Evolutionary conservation across 2,888 invertebrate genomes (phyloP), one percentile per base, ranked within the genome.

Genomic region (Scrobipalpa atriplicella): DNA sequence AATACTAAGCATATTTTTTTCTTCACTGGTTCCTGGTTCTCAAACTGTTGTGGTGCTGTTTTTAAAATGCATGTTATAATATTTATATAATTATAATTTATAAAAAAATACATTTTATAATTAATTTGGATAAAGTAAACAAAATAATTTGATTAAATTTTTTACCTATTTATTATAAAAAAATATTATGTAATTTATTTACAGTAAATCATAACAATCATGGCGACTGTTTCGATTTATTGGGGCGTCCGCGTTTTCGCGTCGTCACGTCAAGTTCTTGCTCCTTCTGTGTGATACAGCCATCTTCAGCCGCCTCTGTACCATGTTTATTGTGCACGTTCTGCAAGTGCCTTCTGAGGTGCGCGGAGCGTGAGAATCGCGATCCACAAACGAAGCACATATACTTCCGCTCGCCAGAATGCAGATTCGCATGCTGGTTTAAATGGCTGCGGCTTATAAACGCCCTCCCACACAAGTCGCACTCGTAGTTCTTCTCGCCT

Each of bases 371-470:
- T 0, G 87, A 81, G 21, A 93, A 74, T 2, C 89, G 79, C 16
- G 84, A 65, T 0, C 92, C 93, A 67, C 93, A 93, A 2, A 87
- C 74, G 21, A 79, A 77, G 67, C 93, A 93, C 0, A 87, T 84
- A 58, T 89, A 88, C 0, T 87, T 86, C 56, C 85, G 78, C 43
- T 87, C 89, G 0, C 90, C 92, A 0, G 84, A 85, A 70, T 93
- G 93, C 0, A 81, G 89, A 8, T 83, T 71, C 1, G 86, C 62
- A 66, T 93, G 93, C 70, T 89, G 88, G 63, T 89, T 92, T n/a
- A 93, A 73, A 70, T 92, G 92, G 61, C 91, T 86, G 21, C 87
- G 84, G 0, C 90, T 90, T 54, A 93, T 92, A 68, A 93, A 93
- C 0, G 89, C 87, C 8, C 85, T 82, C 7, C 80, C 76, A 65